A percentile compares a stretch with the other conserved stretches of the same genome.
Evolutionary conservation across 2,888 invertebrate species (phyloP).

Genomic region (Plebejus melissa): DNA sequence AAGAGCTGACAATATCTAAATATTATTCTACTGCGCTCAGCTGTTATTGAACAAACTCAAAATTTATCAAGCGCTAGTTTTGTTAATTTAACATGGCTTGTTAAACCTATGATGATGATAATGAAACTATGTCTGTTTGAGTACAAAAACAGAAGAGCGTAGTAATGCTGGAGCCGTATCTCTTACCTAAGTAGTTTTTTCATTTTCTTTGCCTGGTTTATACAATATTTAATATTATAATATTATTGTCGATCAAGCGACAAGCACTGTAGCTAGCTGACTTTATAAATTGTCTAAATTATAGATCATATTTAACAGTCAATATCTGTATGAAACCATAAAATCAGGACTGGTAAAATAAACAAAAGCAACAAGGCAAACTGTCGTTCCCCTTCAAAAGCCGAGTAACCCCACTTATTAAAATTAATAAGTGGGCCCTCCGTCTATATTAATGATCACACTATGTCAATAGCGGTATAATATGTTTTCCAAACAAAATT

Average conservation of each 20-base stretch:
- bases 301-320: conserved; percentile 18
- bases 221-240: too few species aligned
- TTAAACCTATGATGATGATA: too few species aligned
- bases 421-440: conserved; percentile 77
- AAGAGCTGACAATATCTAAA: neutral
- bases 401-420: conserved; percentile 66
- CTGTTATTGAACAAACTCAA: too few species aligned
- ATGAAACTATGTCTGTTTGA: too few species aligned
- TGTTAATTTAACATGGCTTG: too few species aligned
- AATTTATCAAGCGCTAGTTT: too few species aligned
- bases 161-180: too few species aligned
- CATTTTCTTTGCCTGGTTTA: too few species aligned
- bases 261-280: neutral
- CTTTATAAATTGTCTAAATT: neutral
- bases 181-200: too few species aligned
- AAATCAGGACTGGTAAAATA: conserved; percentile 74
- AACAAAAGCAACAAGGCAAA: conserved; percentile 46
- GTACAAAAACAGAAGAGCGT: too few species aligned
- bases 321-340: conserved; percentile 48
- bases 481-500: conserved; percentile 72
- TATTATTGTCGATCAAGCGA: too few species aligned
- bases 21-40: too few species aligned
- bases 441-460: conserved; percentile 73
- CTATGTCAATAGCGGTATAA: conserved; percentile 75
- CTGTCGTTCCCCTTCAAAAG: conserved; percentile 60